phyloP scores from a whole-genome alignment of 1,140 invertebrate species.

The Caenorhabditis tropicalis region DNA sequence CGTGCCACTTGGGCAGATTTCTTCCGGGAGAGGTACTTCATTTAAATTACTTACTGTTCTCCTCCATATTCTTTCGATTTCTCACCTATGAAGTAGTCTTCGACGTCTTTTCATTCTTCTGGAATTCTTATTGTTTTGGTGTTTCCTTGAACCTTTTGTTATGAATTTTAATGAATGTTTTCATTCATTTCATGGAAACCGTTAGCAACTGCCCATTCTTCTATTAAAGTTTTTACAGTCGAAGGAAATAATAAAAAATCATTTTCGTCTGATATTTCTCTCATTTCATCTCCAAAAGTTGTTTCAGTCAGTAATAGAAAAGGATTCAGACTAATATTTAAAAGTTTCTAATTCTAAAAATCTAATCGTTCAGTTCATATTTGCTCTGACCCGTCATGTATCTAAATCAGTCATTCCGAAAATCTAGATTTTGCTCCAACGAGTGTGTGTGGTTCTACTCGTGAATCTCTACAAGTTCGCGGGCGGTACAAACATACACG shows the following conservation, averaged over 20 bases:
- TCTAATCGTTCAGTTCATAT: background rate
- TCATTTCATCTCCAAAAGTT: too few species aligned
- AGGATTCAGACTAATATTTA: too few species aligned
- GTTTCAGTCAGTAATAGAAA: too few species aligned
- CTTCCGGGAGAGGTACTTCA: background rate
- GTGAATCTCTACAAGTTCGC: slow-evolving; percentile 28
- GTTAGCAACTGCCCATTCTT: too few species aligned
- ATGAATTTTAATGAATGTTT: background rate
- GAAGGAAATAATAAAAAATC: too few species aligned
- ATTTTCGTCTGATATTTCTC: too few species aligned
- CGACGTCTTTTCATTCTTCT: background rate
- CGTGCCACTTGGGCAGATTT: background rate
- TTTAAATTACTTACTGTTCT: slow-evolving; percentile 17
- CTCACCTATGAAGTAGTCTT: background rate
- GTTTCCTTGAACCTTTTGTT: background rate
- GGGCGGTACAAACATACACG: slow-evolving; percentile 37
- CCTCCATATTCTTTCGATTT: background rate
- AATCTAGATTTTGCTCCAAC: slow-evolving; percentile 6
- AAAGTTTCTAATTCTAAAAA: too few species aligned
- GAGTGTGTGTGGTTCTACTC: background rate
- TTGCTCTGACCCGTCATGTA: background rate
- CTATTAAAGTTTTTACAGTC: too few species aligned
- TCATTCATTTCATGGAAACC: background rate
- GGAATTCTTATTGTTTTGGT: background rate
- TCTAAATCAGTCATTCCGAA: slow-evolving; percentile 14